Percentiles rank a stretch among this genome's conserved stretches.
These are phyloP conservation scores for Adelosebastes latens DNA, from an alignment of 2,797 vertebrate species.

Conservation along the genomic window DNA sequence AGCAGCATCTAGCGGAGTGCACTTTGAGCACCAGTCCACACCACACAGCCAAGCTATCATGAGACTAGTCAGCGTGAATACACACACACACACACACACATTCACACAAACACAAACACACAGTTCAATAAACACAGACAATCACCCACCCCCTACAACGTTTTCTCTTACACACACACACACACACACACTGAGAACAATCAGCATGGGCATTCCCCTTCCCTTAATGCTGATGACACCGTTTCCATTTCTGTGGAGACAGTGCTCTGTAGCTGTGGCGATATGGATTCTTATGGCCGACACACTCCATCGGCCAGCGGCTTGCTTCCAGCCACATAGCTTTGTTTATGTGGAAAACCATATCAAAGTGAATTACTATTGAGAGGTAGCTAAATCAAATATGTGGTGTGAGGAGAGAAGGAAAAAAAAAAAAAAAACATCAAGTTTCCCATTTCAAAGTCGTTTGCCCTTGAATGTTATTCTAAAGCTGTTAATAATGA, in stretches of 20 bases:
- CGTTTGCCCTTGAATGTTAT: slow-evolving; percentile 75
- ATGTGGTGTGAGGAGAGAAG: slow-evolving; percentile 56
- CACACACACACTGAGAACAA: slow-evolving; percentile 42
- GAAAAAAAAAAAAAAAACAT: slow-evolving; percentile 52
- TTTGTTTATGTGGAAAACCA: slow-evolving; percentile 82
- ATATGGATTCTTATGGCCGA: slow-evolving; percentile 77
- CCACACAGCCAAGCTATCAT: slow-evolving; percentile 64
- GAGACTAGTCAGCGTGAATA: slow-evolving; percentile 60
- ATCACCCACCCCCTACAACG: slow-evolving; percentile 52
- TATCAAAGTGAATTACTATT: slow-evolving; percentile 78
- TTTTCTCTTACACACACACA: slow-evolving; percentile 11
- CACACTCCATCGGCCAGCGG: slow-evolving; percentile 76
- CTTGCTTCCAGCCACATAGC: slow-evolving; percentile 77
- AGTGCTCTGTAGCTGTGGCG: slow-evolving; percentile 63
- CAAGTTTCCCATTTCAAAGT: slow-evolving; percentile 76
- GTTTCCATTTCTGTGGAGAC: slow-evolving; percentile 71
- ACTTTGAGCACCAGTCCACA: slow-evolving; percentile 77
- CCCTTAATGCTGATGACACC: slow-evolving; percentile 78
- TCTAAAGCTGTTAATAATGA: slow-evolving; percentile 73
- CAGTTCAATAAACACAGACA: slow-evolving; percentile 69
- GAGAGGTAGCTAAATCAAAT: slow-evolving; percentile 79
- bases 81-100: slow-evolving; percentile 48
- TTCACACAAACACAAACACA: slow-evolving; percentile 47
- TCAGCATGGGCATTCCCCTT: slow-evolving; percentile 67
- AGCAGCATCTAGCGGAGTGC: slow-evolving; percentile 56